Conservation (phyloP, 92 coral and sea anemone genomes). For the Phenganax subtilis region DNA sequence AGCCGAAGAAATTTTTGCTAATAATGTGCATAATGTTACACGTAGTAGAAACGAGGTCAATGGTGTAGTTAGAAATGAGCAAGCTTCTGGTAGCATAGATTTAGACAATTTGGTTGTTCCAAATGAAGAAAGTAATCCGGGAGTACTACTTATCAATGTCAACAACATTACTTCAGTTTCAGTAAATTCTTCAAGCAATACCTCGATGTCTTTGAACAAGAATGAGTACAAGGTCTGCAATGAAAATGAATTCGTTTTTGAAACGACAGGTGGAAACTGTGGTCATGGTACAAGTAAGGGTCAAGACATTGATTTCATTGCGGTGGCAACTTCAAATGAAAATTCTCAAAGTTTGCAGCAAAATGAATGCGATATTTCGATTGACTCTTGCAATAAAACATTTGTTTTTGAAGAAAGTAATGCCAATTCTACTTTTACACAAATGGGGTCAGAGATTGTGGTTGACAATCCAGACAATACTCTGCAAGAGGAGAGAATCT, state of each 20-base stretch:
- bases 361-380: not conserved
- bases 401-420: no score
- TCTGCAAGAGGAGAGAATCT: not conserved
- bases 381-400: no score
- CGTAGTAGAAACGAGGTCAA: not conserved
- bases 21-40: not conserved
- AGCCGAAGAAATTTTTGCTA: not conserved
- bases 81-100: not conserved
- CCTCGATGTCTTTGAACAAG: not conserved
- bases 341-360: not conserved
- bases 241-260: constrained; percentile 4
- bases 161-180: not conserved
- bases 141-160: not conserved
- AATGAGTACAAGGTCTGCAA: not conserved
- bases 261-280: not conserved
- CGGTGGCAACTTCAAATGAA: no score
- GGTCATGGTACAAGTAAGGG: not conserved
- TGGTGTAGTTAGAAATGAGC: not conserved
- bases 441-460: no score
- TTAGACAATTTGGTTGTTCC: not conserved
- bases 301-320: no score
- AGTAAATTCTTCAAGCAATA: not conserved
- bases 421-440: no score
- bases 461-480: constrained; percentile 8
- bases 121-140: not conserved